Conservation (phyloP, 2,888 invertebrate species). For the Coleophora flavipennella region DNA sequence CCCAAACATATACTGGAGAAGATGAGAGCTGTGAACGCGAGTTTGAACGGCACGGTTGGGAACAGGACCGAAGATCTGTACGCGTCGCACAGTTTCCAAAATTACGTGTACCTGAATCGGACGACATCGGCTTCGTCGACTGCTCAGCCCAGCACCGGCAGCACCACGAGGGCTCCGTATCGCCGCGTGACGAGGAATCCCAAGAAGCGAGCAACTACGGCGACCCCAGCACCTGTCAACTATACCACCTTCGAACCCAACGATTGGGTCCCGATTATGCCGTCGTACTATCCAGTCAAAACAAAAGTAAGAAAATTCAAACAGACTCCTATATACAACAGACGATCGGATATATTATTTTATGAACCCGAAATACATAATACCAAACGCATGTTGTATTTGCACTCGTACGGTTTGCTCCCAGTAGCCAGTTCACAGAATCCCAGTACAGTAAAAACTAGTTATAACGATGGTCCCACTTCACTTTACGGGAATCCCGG, state of each 20-base stretch:
- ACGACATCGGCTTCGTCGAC: constrained; percentile 24
- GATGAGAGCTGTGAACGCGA: constrained; percentile 23
- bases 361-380: constrained; percentile 15
- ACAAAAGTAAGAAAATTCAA: constrained; percentile 25
- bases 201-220: constrained; percentile 36
- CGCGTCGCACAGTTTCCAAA: constrained; percentile 32
- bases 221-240: constrained; percentile 24
- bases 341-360: constrained; percentile 34
- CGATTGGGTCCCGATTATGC: constrained; percentile 63
- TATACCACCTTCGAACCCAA: constrained; percentile 38
- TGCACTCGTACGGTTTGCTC: constrained; percentile 49
- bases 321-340: constrained; percentile 27
- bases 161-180: constrained; percentile 30
- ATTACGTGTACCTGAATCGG: constrained; percentile 31
- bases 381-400: constrained; percentile 40
- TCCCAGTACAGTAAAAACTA: constrained; percentile 7
- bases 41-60: constrained; percentile 20
- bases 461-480: constrained; percentile 4
- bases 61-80: constrained; percentile 33
- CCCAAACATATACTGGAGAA: constrained; percentile 46
- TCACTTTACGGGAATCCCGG: constrained; percentile 9
- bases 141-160: constrained; percentile 16
- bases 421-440: constrained; percentile 33
- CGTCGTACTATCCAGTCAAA: constrained; percentile 38
- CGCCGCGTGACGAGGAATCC: constrained; percentile 50